Evolutionary conservation across 37 sponge, comb jelly and placozoan species (phyloP).

Genomic region (Chondrosia reniformis): DNA sequence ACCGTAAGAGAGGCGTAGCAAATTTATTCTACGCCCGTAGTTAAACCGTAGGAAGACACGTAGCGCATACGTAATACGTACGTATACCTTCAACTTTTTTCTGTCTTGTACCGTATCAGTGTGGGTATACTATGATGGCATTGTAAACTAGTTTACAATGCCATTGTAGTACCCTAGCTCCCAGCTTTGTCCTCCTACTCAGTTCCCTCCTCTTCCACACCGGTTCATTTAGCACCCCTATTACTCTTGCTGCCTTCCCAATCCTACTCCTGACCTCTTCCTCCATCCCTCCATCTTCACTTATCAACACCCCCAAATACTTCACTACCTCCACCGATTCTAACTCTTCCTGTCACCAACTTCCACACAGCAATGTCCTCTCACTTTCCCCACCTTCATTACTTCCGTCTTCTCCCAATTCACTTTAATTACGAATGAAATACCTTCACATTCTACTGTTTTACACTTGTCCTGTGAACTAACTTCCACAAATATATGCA

Average conservation of each 20-base stretch:
- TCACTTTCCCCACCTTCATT: neutral
- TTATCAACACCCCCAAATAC: neutral
- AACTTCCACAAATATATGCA: too few species aligned
- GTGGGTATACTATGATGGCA: neutral
- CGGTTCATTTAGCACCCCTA: neutral
- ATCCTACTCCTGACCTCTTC: neutral
- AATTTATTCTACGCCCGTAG: too few species aligned
- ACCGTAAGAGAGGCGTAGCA: too few species aligned
- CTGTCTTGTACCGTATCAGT: neutral
- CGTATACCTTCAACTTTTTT: too few species aligned
- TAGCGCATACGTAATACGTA: too few species aligned
- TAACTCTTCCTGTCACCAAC: neutral
- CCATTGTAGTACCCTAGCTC: too few species aligned
- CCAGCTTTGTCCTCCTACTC: neutral
- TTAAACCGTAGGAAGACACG: too few species aligned
- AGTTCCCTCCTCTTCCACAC: neutral
- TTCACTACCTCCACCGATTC: slow-evolving; percentile 4
- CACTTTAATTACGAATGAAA: neutral
- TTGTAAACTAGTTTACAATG: too few species aligned
- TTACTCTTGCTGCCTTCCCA: neutral
- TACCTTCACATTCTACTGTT: too few species aligned
- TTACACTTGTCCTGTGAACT: too few species aligned
- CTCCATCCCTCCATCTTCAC: neutral
- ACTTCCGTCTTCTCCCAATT: slow-evolving; percentile 8
- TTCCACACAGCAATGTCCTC: slow-evolving; percentile 5